Evolutionary conservation across 2,113 vertebrate genomes (phyloP).

Genomic region (Sisor rabdophorus): DNA sequence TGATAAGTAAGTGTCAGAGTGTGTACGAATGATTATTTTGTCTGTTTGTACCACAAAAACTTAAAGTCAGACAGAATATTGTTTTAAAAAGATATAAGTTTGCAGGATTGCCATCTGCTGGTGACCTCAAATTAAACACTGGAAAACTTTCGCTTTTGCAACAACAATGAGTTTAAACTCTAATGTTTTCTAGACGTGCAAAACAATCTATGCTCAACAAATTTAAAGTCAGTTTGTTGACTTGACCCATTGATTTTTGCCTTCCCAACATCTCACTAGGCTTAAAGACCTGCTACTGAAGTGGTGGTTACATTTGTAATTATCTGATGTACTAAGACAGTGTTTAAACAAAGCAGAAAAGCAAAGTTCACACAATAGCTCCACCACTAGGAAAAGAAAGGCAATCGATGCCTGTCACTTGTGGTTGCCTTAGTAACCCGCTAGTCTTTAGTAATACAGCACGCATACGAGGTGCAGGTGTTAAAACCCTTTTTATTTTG

Average conservation of each 20-base stretch:
- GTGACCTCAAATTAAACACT: not conserved
- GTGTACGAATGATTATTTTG: not conserved
- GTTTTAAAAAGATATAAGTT: not conserved
- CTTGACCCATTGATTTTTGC: not conserved
- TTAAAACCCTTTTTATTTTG: slow-evolving; percentile 38
- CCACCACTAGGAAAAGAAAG: slow-evolving; percentile 54
- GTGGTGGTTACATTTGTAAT: not conserved
- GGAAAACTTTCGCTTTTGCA: not conserved
- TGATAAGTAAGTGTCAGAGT: slow-evolving; percentile 77
- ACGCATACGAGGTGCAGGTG: slow-evolving; percentile 44
- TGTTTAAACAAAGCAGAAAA: slow-evolving; percentile 9
- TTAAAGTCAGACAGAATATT: not conserved
- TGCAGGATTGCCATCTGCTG: not conserved
- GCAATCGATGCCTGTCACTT: slow-evolving; percentile 61
- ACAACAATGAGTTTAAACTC: not conserved
- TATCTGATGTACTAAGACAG: not conserved
- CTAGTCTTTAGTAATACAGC: slow-evolving; percentile 16
- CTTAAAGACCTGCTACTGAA: not conserved
- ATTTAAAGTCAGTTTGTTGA: not conserved
- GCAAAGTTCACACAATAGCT: slow-evolving; percentile 56
- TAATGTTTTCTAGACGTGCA: not conserved
- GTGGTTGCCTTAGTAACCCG: slow-evolving; percentile 63
- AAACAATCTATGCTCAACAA: not conserved
- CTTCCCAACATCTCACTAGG: not conserved
- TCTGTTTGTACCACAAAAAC: not conserved